A percentile compares a stretch with the other conserved stretches of the same genome.
These are phyloP conservation scores for Azorinus chamasolen DNA, from an alignment of 2,888 invertebrate species.

Conservation along the genomic window DNA sequence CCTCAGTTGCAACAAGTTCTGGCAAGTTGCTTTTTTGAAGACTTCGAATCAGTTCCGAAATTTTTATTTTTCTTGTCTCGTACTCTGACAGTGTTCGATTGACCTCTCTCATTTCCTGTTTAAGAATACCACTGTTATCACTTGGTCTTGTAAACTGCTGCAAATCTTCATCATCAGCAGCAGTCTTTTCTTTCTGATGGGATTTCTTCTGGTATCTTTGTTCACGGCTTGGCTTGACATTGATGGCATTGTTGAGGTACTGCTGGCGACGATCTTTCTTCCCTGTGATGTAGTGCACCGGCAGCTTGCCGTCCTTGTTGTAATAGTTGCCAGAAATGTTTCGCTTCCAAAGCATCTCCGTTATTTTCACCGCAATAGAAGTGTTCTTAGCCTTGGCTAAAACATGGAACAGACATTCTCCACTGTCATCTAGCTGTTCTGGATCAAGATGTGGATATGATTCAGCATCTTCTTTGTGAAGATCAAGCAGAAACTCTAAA, in stretches of 20 bases:
- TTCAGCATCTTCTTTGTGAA: slow-evolving; percentile 61
- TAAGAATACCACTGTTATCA: slow-evolving; percentile 16
- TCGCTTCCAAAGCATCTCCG: slow-evolving; percentile 71
- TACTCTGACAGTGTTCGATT: slow-evolving; percentile 11
- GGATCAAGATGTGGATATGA: slow-evolving; percentile 67
- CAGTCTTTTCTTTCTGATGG: not conserved
- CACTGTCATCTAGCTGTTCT: slow-evolving; percentile 52
- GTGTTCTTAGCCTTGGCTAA: slow-evolving; percentile 66
- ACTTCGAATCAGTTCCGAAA: slow-evolving; percentile 60
- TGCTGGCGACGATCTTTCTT: slow-evolving; percentile 72
- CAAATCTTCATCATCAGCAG: slow-evolving; percentile 24
- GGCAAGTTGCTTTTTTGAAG: slow-evolving; percentile 57
- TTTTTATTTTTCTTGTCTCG: slow-evolving; percentile 56
- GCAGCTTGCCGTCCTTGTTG: slow-evolving; percentile 72
- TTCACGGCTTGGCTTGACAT: slow-evolving; percentile 10
- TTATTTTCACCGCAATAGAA: slow-evolving; percentile 58
- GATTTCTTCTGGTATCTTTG: not conserved
- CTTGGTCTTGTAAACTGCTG: slow-evolving; percentile 13
- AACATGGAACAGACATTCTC: slow-evolving; percentile 68
- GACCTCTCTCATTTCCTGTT: not conserved
- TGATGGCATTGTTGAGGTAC: slow-evolving; percentile 49
- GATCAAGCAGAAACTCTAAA: slow-evolving; percentile 69
- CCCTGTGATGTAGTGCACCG: slow-evolving; percentile 69
- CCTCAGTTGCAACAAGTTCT: slow-evolving; percentile 22
- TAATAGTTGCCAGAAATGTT: slow-evolving; percentile 64